Evolutionary conservation across 1,140 invertebrate genomes (phyloP), one percentile per base, ranked within the genome.

Genomic region (Drosophila nebulosa): DNA sequence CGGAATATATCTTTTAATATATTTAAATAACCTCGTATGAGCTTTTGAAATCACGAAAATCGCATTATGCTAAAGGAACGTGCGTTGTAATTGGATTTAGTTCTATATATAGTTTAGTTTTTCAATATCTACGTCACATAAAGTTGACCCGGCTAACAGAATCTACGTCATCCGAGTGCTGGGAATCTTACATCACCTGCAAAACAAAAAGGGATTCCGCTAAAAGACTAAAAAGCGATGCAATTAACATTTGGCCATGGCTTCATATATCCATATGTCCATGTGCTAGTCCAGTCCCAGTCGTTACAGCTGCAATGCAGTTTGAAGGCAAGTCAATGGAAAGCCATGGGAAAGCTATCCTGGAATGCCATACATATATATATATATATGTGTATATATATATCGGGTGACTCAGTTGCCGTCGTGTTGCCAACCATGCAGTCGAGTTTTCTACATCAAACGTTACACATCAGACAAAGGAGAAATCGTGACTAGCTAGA

Each of bases 401-500:
- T 46, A 18, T 24, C 18, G 22, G 75, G 50, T 72, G 66, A 75
- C 57, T 79, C 79, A 79, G 39, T 79, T 52, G 59, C 21, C 51
- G 16, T 58, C 21, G 64, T 30, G 18, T 35, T 21, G 56, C 4
- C 51, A 26, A 9, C 24, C 66, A 58, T n/a, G 50, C 69, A 85
- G 80, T 85, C 77, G 58, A 77, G 63, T 79, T 77, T 85, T 85
- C 46, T 42, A 74, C 66, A 27, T 64, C 57, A 51, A 74, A 53
- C 76, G 50, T 61, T 51, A 53, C 58, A 68, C 32, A 39, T 56
- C 58, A 58, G 52, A 7, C 30, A 22, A 39, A 52, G 4, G 18
- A 12, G 9, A 32, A 2, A 12, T 6, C 14, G 4, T 79, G 36
- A 27, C n/a, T n/a, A 56, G 9, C 30, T 32, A 32, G 10, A 12